A percentile compares a stretch with the other conserved stretches of the same genome.
Evolutionary conservation across 2,113 vertebrate genomes (phyloP).

Genomic region (Cariama cristata): DNA sequence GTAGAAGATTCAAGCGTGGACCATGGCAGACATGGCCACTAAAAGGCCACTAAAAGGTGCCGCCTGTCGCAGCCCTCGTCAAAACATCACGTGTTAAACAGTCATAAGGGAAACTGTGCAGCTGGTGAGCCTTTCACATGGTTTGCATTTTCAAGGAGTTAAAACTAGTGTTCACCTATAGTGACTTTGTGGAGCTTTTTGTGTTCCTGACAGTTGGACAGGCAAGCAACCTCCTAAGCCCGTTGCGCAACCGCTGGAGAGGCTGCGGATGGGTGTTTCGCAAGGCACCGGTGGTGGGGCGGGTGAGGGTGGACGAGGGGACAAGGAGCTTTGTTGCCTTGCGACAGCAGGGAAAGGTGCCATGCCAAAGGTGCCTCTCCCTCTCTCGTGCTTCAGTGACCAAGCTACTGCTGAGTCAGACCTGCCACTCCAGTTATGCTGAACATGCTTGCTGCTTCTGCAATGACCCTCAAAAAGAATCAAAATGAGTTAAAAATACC

Average conservation of each 20-base stretch:
- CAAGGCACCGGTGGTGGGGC: not conserved
- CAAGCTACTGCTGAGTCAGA: not conserved
- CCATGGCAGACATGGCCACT: not conserved
- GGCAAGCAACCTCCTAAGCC: not conserved
- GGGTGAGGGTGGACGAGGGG: rapidly evolving
- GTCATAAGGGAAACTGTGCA: not conserved
- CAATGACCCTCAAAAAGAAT: not conserved
- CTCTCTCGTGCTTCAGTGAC: rapidly evolving
- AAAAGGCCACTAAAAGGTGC: not conserved
- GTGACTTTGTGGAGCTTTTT: not conserved
- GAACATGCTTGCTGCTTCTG: rapidly evolving
- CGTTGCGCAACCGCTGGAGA: not conserved
- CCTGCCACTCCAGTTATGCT: not conserved
- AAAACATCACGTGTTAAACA: not conserved
- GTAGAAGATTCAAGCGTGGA: not conserved
- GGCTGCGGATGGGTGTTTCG: not conserved
- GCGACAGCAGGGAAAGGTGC: rapidly evolving
- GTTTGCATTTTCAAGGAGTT: not conserved
- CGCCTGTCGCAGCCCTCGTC: rapidly evolving
- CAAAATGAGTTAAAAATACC: not conserved
- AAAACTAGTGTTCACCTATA: not conserved
- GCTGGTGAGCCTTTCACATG: not conserved
- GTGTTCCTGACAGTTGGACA: not conserved
- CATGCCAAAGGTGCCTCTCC: not conserved
- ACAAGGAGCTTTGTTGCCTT: not conserved